Conservation (phyloP, 2,113 vertebrate species). For the Australoheros scitulus region DNA sequence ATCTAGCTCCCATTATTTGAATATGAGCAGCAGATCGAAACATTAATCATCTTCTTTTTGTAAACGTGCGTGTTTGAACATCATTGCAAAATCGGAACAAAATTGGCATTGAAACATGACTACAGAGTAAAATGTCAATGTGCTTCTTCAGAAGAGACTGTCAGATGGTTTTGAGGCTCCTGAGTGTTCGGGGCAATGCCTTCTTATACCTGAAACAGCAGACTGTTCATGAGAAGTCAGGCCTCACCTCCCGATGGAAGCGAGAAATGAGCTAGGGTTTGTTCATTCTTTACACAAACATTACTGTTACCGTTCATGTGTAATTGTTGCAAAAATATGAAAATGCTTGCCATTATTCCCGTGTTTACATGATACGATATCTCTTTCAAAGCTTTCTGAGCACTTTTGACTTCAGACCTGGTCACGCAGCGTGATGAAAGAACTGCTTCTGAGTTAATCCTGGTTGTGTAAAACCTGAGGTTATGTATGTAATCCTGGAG, state of each 20-base stretch:
- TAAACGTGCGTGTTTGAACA: not conserved
- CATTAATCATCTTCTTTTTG: not conserved
- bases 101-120: no score
- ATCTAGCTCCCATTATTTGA: not conserved
- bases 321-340: not conserved
- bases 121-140: not conserved
- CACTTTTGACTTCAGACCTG: not conserved
- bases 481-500: no score
- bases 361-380: not conserved
- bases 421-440: not conserved
- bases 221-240: not conserved
- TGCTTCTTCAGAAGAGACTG: not conserved
- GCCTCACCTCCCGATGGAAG: not conserved
- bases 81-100: not conserved
- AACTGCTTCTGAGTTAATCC: not conserved
- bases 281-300: not conserved
- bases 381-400: not conserved
- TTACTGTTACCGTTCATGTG: not conserved
- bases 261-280: not conserved
- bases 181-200: accelerated
- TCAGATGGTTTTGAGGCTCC: not conserved
- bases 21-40: not conserved
- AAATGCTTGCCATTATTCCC: not conserved
- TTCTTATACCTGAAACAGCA: no score
- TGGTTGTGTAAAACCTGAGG: not conserved